Base-by-base conservation (phyloP, 2,888 invertebrate genomes). In the Pollenia amentaria region DNA sequence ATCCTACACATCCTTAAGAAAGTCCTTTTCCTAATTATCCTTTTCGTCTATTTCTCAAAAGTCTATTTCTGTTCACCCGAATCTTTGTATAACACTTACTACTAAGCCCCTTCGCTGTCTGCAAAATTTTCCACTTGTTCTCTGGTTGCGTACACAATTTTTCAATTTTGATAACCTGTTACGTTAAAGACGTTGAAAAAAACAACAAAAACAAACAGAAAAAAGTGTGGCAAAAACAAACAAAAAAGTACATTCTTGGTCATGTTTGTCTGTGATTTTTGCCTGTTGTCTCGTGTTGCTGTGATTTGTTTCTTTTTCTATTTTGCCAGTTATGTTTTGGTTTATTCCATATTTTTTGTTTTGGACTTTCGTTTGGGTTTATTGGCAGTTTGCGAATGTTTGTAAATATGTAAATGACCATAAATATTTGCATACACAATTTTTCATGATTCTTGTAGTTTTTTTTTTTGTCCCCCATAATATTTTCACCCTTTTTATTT, bases 151-250 rank as follows among this genome's bases (percentile, higher is more conserved):
- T 14, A 40, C 4, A 53, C 6, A 29, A 65, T 42, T 60, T 77
- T 78, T 69, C 0, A 42, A 46, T 72, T 78, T 79, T 79, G 67
- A 79, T 78, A 84, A 84, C 84, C 84, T 84, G 84, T 84, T 84
- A 84, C 84, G 38, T 75, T 57, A 38, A 73, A 78, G 60, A 73
- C 18, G 29, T 29, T 29, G 29, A 29, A 46, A 76, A 64, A 70
- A 10, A 64, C 42, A 70, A 18, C 3, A 51, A 77, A 18, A 72
- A 40, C 38, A 38, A 16, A 53, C 10, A 18, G 16, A 60, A 76
- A 78, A 83, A 73, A 46, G 16, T 62, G 44, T 76, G 62, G 44
- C 73, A 44, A 77, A 73, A 46, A 57, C 77, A 44, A 77, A 77
- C 40, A 57, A 60, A 85, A 57, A 73, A 72, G 18, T n/a, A n/a